phyloP scores from a whole-genome alignment of 2,888 invertebrate genomes.

The Automeris io region DNA sequence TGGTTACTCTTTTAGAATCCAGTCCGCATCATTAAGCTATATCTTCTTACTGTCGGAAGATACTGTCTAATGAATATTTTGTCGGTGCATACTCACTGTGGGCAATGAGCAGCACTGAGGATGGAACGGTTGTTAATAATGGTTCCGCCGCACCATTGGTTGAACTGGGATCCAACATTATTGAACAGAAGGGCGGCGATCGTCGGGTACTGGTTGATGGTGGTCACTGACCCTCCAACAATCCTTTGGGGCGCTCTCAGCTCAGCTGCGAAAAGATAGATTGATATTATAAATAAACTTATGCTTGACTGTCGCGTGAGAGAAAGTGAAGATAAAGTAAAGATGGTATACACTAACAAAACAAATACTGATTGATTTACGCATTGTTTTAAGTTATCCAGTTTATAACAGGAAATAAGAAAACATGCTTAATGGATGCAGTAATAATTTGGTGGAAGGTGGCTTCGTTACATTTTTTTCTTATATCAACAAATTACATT shows the following conservation, averaged over 20 bases:
- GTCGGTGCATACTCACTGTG: conserved; percentile 29
- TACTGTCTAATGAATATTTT: no score
- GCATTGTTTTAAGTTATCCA: no score
- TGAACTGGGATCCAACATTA: conserved; percentile 11
- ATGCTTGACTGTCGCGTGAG: conserved; percentile 27
- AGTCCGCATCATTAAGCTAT: no score
- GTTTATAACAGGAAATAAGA: no score
- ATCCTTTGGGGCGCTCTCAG: conserved; percentile 7
- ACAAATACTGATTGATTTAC: no score
- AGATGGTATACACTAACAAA: no score
- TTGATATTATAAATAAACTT: neutral
- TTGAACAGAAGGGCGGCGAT: conserved; percentile 22
- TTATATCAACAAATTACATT: no score
- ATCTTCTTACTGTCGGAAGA: no score
- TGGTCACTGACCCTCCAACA: conserved; percentile 8
- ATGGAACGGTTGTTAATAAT: conserved; percentile 32
- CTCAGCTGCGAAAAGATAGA: conserved; percentile 8
- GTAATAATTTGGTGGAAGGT: no score
- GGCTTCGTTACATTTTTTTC: no score
- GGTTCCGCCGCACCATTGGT: conserved; percentile 33
- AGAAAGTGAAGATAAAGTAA: conserved; percentile 31
- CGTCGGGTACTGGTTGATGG: conserved; percentile 12
- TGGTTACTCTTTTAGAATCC: no score
- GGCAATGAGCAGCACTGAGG: conserved; percentile 41
- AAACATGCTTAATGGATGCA: no score